Base-by-base conservation (phyloP, 1,140 invertebrate genomes). In the Delia radicum region DNA sequence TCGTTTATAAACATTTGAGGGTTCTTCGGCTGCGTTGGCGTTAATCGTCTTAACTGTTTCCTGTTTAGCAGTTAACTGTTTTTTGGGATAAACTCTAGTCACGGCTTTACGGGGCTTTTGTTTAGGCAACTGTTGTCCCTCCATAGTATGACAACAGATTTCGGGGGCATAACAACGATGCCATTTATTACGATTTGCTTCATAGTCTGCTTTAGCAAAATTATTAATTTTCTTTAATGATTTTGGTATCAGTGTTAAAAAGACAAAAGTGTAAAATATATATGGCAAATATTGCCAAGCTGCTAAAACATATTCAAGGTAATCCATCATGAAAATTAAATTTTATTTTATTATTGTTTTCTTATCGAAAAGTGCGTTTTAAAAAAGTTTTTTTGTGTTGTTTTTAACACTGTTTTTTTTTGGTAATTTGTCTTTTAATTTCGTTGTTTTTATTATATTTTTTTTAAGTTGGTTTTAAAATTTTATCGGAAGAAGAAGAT, bases 161-260 rank as follows among this genome's bases (percentile, higher is more conserved):
- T 85, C 83, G 0, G 83, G 81, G 0, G 81, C 83, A 74, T 85
- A 85, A 77, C 83, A 85, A 33, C 82, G 83, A 79, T 85, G 83
- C 18, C 74, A 85, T 71, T 76, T 79, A 29, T 80, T 42, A 13
- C 83, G 79, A 75, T 85, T 83, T 1, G 81, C 79, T 71, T 82
- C 83, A 55, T 82, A 85, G 27, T 85, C 81, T 0, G 81, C 80
- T 33, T 82, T 79, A 18, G 82, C 83, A 12, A 81, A 83, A 13
- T 77, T 75, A 27, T 85, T 85, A 55, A 83, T 82, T 18, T 80
- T 78, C 21, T 75, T 27, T 26, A 85, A 62, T 0, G 83, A 83
- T 74, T 85, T 85, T 21, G 83, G 83, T 21, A 85, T 75, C 5
- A 85, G 78, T 2, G 83, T 85, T 24, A 85, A 73, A 1, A 85